Evolutionary conservation across 2,888 invertebrate species (phyloP).

Genomic region (Drosophila ezoana): DNA sequence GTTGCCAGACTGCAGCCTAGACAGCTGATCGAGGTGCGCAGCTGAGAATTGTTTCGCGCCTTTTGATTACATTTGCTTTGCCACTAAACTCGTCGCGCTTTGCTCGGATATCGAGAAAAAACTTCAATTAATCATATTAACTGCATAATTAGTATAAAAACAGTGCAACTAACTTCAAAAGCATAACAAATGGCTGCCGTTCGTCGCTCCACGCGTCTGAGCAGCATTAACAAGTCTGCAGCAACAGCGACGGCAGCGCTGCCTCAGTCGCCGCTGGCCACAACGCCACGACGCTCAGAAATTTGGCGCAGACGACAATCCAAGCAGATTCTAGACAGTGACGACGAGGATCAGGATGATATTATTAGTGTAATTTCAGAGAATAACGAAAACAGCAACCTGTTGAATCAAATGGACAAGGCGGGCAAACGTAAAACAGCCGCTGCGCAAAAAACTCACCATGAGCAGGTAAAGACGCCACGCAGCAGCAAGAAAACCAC

Average conservation of each 20-base stretch:
- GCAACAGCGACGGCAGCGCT: slow-evolving; percentile 49
- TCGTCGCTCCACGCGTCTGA: slow-evolving; percentile 82
- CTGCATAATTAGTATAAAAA: slow-evolving; percentile 9
- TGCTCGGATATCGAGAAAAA: not conserved
- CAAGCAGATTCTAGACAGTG: slow-evolving; percentile 44
- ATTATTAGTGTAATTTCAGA: slow-evolving; percentile 64
- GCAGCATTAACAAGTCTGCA: slow-evolving; percentile 69
- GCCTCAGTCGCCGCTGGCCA: slow-evolving; percentile 50
- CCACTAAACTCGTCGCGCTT: slow-evolving; percentile 13
- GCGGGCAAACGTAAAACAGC: slow-evolving; percentile 36
- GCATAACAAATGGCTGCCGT: slow-evolving; percentile 75
- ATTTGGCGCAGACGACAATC: slow-evolving; percentile 76
- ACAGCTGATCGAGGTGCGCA: slow-evolving; percentile 56
- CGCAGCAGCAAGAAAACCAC: slow-evolving; percentile 66
- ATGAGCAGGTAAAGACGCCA: slow-evolving; percentile 70
- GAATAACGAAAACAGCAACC: slow-evolving; percentile 79
- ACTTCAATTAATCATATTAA: slow-evolving; percentile 5
- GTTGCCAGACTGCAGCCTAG: slow-evolving; percentile 57
- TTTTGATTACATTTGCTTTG: slow-evolving; percentile 50
- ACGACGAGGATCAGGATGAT: slow-evolving; percentile 71
- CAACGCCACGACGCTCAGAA: slow-evolving; percentile 58
- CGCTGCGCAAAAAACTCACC: slow-evolving; percentile 22
- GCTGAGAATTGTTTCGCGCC: slow-evolving; percentile 60
- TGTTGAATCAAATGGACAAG: slow-evolving; percentile 76
- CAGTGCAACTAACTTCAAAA: slow-evolving; percentile 17